phyloP scores from a whole-genome alignment of 2,888 invertebrate species.

The Eristalis intricaria region DNA sequence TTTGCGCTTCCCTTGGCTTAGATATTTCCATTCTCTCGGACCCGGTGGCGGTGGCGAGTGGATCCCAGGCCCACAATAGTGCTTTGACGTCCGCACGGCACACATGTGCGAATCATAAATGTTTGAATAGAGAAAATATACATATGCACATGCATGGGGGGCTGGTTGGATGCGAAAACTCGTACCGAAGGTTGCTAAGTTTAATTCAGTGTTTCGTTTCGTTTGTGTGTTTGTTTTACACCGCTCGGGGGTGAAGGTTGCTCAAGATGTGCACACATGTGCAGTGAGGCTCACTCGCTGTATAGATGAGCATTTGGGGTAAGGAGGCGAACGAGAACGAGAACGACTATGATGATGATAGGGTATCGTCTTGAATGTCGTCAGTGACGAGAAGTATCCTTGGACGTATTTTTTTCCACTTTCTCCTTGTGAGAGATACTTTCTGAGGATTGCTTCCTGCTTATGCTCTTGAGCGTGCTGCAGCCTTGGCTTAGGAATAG shows the following conservation, averaged over 20 bases:
- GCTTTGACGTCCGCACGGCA: slow-evolving; percentile 16
- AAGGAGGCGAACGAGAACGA: background rate
- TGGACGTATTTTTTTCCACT: slow-evolving; percentile 26
- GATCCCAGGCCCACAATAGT: slow-evolving; percentile 44
- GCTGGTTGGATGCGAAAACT: background rate
- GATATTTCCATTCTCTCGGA: slow-evolving; percentile 20
- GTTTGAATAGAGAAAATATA: slow-evolving; percentile 40
- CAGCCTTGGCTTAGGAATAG: slow-evolving; percentile 22
- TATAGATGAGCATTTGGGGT: slow-evolving; percentile 55
- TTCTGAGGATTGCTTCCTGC: slow-evolving; percentile 54
- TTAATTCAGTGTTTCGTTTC: slow-evolving; percentile 36
- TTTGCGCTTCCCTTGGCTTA: slow-evolving; percentile 42
- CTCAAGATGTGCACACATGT: slow-evolving; percentile 28
- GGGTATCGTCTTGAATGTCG: slow-evolving; percentile 63
- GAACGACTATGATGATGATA: slow-evolving; percentile 45
- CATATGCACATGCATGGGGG: background rate
- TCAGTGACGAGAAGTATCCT: slow-evolving; percentile 63
- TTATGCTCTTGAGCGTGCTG: background rate
- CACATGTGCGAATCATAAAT: slow-evolving; percentile 26
- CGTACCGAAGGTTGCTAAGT: slow-evolving; percentile 58
- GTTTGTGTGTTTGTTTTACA: slow-evolving; percentile 24
- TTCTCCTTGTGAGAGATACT: slow-evolving; percentile 4
- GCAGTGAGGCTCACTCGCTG: slow-evolving; percentile 21
- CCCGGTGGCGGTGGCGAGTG: background rate
- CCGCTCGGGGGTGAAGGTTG: slow-evolving; percentile 65